These are phyloP conservation scores for Drosophila phalerata DNA, from an alignment of 2,888 invertebrate species.

Conservation along the genomic window DNA sequence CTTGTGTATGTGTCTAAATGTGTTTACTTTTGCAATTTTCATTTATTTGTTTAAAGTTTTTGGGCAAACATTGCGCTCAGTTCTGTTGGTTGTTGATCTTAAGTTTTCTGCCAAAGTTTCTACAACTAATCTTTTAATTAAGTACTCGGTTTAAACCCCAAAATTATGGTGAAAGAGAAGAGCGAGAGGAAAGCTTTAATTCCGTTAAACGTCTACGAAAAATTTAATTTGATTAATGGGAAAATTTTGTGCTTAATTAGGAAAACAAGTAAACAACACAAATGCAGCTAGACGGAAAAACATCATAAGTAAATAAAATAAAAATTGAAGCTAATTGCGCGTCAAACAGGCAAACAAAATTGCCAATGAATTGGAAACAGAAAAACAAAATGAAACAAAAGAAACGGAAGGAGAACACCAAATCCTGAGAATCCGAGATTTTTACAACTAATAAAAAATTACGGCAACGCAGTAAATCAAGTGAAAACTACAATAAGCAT, in stretches of 20 bases:
- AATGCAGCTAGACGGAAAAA: slow-evolving; percentile 38
- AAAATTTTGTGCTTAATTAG: slow-evolving; percentile 80
- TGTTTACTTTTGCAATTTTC: slow-evolving; percentile 80
- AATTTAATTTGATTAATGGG: slow-evolving; percentile 81
- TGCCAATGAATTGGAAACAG: slow-evolving; percentile 52
- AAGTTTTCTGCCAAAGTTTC: slow-evolving; percentile 71
- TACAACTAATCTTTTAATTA: slow-evolving; percentile 79
- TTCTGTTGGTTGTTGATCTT: slow-evolving; percentile 68
- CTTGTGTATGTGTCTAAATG: slow-evolving; percentile 61
- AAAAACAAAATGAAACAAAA: slow-evolving; percentile 8
- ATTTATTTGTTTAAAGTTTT: slow-evolving; percentile 76
- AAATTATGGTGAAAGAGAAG: slow-evolving; percentile 48
- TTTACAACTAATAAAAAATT: slow-evolving; percentile 70
- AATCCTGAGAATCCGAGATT: slow-evolving; percentile 49
- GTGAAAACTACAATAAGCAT: slow-evolving; percentile 57
- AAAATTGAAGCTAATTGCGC: slow-evolving; percentile 67
- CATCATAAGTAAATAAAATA: slow-evolving; percentile 48
- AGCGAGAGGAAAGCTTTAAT: slow-evolving; percentile 34
- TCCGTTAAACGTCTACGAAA: slow-evolving; percentile 39
- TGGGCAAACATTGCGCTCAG: slow-evolving; percentile 64
- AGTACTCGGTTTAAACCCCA: slow-evolving; percentile 47
- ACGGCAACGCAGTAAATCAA: slow-evolving; percentile 71
- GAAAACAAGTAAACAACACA: slow-evolving; percentile 44
- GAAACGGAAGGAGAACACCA: slow-evolving; percentile 23
- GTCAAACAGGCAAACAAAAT: slow-evolving; percentile 54